Conservation (phyloP, 2,888 invertebrate genomes). For the Oxystoma pomonae region DNA sequence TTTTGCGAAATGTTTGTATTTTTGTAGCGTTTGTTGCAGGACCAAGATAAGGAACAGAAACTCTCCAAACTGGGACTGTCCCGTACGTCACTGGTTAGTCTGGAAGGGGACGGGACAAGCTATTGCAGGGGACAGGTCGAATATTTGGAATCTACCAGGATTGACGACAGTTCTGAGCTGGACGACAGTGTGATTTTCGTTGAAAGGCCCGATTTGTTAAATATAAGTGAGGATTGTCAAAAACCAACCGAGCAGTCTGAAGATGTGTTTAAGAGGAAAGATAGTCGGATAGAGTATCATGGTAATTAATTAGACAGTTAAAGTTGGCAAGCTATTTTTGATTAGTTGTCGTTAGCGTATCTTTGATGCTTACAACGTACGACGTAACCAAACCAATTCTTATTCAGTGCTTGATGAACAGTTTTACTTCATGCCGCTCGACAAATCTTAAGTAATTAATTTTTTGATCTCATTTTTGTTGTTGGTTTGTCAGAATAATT, state of each 20-base stretch:
- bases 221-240: neutral
- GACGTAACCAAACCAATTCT: too few species aligned
- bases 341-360: too few species aligned
- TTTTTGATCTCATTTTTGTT: too few species aligned
- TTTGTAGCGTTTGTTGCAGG: slow-evolving; percentile 6
- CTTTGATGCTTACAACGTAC: too few species aligned
- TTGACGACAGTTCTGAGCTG: neutral
- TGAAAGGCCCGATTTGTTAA: neutral
- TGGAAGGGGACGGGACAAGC: slow-evolving; percentile 38
- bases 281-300: too few species aligned
- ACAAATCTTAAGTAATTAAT: too few species aligned
- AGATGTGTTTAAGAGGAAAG: neutral
- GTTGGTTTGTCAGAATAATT: too few species aligned
- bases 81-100: slow-evolving; percentile 46
- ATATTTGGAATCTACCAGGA: slow-evolving; percentile 3
- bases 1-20: neutral
- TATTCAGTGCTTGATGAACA: too few species aligned
- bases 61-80: slow-evolving; percentile 46
- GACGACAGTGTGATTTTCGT: neutral
- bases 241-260: neutral
- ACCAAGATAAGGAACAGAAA: slow-evolving; percentile 32
- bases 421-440: too few species aligned
- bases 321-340: too few species aligned
- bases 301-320: too few species aligned
- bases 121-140: slow-evolving; percentile 32